phyloP scores from a whole-genome alignment of 2,113 vertebrate species.

The Stigmatopora argus region DNA sequence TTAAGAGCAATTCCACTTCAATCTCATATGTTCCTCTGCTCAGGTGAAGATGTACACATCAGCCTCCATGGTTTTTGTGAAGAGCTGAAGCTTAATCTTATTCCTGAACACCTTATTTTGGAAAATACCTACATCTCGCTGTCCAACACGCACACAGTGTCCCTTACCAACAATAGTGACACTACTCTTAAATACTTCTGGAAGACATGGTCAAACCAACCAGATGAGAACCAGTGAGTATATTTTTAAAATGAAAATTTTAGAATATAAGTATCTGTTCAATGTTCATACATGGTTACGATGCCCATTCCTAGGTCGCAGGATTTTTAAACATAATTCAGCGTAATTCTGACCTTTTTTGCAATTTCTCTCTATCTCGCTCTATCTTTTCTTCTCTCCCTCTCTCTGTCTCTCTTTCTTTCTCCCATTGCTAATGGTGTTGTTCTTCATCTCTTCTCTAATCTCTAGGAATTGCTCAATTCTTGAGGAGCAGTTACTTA shows the following conservation, averaged over 20 bases:
- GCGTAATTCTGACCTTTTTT: too few species aligned
- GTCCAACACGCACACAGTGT: slow-evolving; percentile 56
- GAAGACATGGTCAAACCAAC: slow-evolving; percentile 68
- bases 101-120: slow-evolving; percentile 64
- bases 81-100: slow-evolving; percentile 74
- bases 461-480: slow-evolving; percentile 57
- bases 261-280: background rate
- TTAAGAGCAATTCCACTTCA: too few species aligned
- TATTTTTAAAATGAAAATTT: background rate
- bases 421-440: background rate
- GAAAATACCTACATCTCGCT: slow-evolving; percentile 76
- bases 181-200: slow-evolving; percentile 77
- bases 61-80: slow-evolving; percentile 71
- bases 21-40: background rate
- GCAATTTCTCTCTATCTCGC: too few species aligned
- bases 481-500: slow-evolving; percentile 53
- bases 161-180: slow-evolving; percentile 74
- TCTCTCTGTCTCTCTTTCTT: too few species aligned
- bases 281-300: too few species aligned
- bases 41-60: slow-evolving; percentile 77
- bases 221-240: slow-evolving; percentile 71
- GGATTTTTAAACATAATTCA: too few species aligned
- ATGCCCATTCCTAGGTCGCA: too few species aligned
- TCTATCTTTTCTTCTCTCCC: too few species aligned
- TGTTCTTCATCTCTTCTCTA: slow-evolving; percentile 5